Evolutionary conservation across 2,888 invertebrate genomes (phyloP).

Genomic region (Tenthredo livida): DNA sequence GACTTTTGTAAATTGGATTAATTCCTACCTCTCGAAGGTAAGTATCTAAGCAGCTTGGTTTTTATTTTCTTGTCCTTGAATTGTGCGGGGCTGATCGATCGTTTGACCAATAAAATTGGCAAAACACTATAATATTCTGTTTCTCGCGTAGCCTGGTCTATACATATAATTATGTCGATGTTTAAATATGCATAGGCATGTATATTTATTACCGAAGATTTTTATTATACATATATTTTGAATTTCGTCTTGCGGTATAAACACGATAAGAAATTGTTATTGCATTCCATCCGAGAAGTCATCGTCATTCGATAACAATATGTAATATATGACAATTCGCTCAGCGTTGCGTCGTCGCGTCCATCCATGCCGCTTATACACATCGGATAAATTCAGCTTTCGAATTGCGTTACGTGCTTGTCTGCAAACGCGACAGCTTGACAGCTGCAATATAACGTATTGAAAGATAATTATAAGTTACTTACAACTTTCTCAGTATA

Average conservation of each 20-base stretch:
- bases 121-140: background rate
- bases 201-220: background rate
- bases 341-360: background rate
- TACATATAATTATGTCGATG: background rate
- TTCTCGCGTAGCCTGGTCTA: constrained; percentile 13
- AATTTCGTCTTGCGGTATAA: background rate
- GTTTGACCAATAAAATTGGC: constrained; percentile 13
- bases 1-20: constrained; percentile 99
- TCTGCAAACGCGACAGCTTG: constrained; percentile 28
- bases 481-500: constrained; percentile 45
- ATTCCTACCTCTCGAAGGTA: constrained; percentile 97
- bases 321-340: background rate
- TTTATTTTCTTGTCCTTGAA: constrained; percentile 45
- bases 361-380: background rate
- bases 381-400: constrained; percentile 26
- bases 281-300: background rate
- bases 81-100: constrained; percentile 24
- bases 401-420: constrained; percentile 11
- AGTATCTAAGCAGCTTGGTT: constrained; percentile 79
- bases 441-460: constrained; percentile 47
- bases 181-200: background rate
- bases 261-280: background rate
- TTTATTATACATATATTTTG: background rate
- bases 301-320: background rate
- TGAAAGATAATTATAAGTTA: constrained; percentile 51